phyloP scores from a whole-genome alignment of 2,113 vertebrate species.

The Nerophis ophidion region DNA sequence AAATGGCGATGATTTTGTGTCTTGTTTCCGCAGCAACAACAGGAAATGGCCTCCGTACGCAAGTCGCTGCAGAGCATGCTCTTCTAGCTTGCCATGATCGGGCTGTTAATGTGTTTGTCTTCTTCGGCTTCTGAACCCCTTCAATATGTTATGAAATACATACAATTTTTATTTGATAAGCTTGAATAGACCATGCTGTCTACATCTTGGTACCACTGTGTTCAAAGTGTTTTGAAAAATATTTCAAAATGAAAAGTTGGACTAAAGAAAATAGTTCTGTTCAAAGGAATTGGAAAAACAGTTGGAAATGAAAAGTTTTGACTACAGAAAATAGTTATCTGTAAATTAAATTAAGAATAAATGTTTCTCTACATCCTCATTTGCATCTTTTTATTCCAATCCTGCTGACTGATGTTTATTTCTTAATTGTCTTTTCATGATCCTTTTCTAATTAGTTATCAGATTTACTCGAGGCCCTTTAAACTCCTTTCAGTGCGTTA shows the following conservation, averaged over 20 bases:
- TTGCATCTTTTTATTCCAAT: too few species aligned
- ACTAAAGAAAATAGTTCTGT: neutral
- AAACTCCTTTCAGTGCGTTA: too few species aligned
- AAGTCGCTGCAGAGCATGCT: slow-evolving; percentile 72
- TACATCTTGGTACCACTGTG: too few species aligned
- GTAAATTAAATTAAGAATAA: too few species aligned
- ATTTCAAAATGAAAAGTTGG: neutral
- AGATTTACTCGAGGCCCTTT: too few species aligned
- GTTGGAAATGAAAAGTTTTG: neutral
- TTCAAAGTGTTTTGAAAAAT: neutral
- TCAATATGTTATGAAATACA: too few species aligned
- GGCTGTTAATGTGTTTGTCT: neutral
- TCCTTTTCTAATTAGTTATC: too few species aligned
- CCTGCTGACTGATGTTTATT: too few species aligned
- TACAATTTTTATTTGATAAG: too few species aligned
- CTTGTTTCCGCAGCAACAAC: slow-evolving; percentile 67
- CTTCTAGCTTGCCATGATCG: slow-evolving; percentile 42
- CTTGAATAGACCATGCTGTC: too few species aligned
- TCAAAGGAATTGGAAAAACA: neutral
- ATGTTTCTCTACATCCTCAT: too few species aligned
- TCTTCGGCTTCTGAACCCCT: neutral
- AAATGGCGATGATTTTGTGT: neutral
- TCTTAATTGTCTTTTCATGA: too few species aligned
- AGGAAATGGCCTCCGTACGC: slow-evolving; percentile 72
- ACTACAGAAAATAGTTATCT: neutral